Evolutionary conservation across 2,113 vertebrate genomes (phyloP).

Genomic region (Centrocercus urophasianus): DNA sequence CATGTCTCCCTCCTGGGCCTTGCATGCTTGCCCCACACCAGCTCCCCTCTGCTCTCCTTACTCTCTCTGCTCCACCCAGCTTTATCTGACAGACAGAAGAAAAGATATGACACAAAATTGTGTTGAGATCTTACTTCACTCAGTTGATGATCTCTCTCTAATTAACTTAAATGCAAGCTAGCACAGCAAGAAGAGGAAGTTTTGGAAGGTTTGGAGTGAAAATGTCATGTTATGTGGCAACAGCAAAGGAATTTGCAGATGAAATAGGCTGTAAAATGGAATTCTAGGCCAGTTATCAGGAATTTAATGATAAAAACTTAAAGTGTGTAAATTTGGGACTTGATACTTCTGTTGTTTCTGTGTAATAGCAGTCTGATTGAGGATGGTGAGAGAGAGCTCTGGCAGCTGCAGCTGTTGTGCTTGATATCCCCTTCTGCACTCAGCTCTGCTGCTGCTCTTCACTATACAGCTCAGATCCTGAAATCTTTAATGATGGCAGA

Average conservation of each 20-base stretch:
- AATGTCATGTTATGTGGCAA: not conserved
- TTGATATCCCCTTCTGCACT: not conserved
- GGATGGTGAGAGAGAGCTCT: not conserved
- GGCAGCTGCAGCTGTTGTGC: not conserved
- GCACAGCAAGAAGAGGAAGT: not conserved
- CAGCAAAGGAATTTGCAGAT: not conserved
- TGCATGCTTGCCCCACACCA: not conserved
- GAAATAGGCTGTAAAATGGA: not conserved
- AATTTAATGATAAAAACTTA: not conserved
- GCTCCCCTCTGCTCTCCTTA: not conserved
- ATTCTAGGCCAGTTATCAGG: not conserved
- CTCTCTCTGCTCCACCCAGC: conserved; percentile 14
- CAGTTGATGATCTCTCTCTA: not conserved
- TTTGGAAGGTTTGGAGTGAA: not conserved
- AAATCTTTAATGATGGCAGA: not conserved
- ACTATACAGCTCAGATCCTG: not conserved
- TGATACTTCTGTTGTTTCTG: not conserved
- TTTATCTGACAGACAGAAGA: not conserved
- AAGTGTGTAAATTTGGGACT: not conserved
- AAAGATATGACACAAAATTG: conserved; percentile 12
- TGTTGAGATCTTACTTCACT: conserved; percentile 11
- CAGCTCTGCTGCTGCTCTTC: not conserved
- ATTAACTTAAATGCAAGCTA: conserved; percentile 6
- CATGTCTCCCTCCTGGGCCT: not conserved
- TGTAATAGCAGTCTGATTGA: not conserved